phyloP scores from a whole-genome alignment of 2,113 vertebrate species.

The Platysternon megacephalum region DNA sequence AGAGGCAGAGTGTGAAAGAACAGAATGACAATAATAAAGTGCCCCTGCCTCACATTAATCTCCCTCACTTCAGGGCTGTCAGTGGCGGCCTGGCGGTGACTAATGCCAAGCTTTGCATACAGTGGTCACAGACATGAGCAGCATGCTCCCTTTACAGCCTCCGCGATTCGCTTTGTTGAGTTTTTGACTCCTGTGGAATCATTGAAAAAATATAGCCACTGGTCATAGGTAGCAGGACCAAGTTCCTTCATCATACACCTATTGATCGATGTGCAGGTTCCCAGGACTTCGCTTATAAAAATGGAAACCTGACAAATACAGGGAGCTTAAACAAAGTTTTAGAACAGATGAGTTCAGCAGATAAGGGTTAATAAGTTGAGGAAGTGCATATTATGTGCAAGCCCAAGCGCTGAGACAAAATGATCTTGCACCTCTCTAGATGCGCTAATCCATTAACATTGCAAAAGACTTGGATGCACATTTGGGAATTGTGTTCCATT shows the following conservation, averaged over 20 bases:
- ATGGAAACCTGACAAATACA: conserved; percentile 16
- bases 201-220: conserved; percentile 71
- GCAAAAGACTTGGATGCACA: conserved; percentile 76
- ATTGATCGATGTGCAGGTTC: conserved; percentile 69
- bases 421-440: conserved; percentile 52
- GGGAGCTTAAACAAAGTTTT: conserved; percentile 48
- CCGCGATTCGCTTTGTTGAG: conserved; percentile 81
- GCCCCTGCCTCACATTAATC: conserved; percentile 96
- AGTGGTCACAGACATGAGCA: conserved; percentile 92
- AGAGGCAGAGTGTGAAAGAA: conserved; percentile 95
- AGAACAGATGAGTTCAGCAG: conserved; percentile 41
- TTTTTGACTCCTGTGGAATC: conserved; percentile 83
- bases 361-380: conserved; percentile 41
- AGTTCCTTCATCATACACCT: conserved; percentile 74
- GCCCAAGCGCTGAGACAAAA: not conserved
- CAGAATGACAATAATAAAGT: conserved; percentile 99
- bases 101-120: conserved; percentile 99
- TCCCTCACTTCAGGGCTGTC: conserved; percentile 98
- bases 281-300: not conserved
- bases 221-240: conserved; percentile 73
- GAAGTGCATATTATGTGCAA: not conserved
- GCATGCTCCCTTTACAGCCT: conserved; percentile 81
- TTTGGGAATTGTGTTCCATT: conserved; percentile 77
- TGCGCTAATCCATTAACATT: conserved; percentile 73
- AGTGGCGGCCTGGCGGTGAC: conserved; percentile 94